phyloP scores from a whole-genome alignment of 92 coral and sea anemone genomes.

The Zoanthus sansibaricus region DNA sequence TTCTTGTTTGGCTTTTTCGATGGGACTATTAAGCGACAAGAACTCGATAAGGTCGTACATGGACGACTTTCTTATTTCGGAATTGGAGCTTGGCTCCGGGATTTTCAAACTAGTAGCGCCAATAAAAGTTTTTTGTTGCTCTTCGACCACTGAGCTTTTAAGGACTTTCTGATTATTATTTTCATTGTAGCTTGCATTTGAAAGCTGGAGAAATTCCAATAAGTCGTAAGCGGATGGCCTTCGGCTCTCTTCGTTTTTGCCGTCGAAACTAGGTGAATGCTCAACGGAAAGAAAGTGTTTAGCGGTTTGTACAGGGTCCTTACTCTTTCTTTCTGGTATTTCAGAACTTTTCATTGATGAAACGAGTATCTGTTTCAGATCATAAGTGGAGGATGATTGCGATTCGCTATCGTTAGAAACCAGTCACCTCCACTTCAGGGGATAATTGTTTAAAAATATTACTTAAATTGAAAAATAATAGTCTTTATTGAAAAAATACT shows the following conservation, averaged over 20 bases:
- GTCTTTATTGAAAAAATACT: no score
- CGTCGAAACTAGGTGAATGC: neutral
- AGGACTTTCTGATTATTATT: neutral
- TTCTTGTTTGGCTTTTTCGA: neutral
- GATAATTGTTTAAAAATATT: no score
- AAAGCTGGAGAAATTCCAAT: slow-evolving; percentile 74
- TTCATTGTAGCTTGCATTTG: slow-evolving; percentile 26
- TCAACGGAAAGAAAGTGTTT: slow-evolving; percentile 31
- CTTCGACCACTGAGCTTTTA: neutral
- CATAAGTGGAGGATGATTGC: slow-evolving; percentile 69
- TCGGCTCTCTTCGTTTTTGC: slow-evolving; percentile 40
- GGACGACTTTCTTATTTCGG: slow-evolving; percentile 62
- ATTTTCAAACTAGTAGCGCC: slow-evolving; percentile 5
- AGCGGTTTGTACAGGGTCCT: neutral
- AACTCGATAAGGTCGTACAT: slow-evolving; percentile 81
- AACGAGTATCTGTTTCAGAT: slow-evolving; percentile 65
- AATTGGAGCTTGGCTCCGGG: neutral
- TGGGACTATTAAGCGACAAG: slow-evolving; percentile 53
- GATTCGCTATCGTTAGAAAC: slow-evolving; percentile 22
- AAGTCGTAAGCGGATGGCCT: slow-evolving; percentile 77
- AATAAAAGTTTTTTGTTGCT: neutral
- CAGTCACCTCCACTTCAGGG: no score
- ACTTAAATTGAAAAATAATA: no score
- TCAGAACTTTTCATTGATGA: slow-evolving; percentile 17
- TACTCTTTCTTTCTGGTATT: slow-evolving; percentile 24